Evolutionary conservation across 1,140 invertebrate genomes (phyloP).

Genomic region (Temnothorax nylanderi): DNA sequence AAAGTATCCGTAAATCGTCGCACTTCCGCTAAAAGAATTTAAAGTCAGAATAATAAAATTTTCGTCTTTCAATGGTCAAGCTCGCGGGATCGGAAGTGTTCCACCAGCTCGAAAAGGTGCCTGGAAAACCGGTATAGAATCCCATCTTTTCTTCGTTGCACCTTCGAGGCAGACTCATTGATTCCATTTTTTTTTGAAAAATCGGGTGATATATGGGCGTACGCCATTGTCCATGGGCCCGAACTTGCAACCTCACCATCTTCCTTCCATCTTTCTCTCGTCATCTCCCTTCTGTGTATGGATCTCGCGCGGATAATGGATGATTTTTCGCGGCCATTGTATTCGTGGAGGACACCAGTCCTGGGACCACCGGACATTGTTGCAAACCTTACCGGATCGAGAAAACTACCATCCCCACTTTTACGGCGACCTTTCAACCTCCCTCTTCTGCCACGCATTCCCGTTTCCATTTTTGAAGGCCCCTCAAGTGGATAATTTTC

Average conservation of each 20-base stretch:
- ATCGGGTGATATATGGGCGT: conserved; percentile 85
- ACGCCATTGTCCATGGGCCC: conserved; percentile 80
- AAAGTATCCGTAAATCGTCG: not conserved
- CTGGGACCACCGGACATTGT: conserved; percentile 79
- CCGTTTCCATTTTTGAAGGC: conserved; percentile 66
- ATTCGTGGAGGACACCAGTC: conserved; percentile 72
- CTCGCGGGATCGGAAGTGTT: conserved; percentile 23
- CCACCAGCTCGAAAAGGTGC: conserved; percentile 27
- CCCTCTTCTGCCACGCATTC: not conserved
- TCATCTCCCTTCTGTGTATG: conserved; percentile 5
- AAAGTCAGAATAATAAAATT: not conserved
- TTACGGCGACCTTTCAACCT: conserved; percentile 10
- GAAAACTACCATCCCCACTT: conserved; percentile 69
- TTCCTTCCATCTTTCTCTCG: conserved; percentile 32
- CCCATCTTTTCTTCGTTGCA: conserved; percentile 50
- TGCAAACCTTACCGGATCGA: conserved; percentile 68
- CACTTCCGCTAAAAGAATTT: not conserved
- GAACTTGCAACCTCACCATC: conserved; percentile 42
- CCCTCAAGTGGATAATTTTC: conserved; percentile 85
- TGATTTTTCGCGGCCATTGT: conserved; percentile 85
- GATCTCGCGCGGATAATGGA: conserved; percentile 81
- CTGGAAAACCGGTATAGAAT: conserved; percentile 45
- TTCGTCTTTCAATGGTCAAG: conserved; percentile 6
- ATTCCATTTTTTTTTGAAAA: conserved; percentile 82
- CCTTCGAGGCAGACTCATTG: conserved; percentile 77